phyloP scores from a whole-genome alignment of 2,113 vertebrate genomes.

The Cavia aperea region DNA sequence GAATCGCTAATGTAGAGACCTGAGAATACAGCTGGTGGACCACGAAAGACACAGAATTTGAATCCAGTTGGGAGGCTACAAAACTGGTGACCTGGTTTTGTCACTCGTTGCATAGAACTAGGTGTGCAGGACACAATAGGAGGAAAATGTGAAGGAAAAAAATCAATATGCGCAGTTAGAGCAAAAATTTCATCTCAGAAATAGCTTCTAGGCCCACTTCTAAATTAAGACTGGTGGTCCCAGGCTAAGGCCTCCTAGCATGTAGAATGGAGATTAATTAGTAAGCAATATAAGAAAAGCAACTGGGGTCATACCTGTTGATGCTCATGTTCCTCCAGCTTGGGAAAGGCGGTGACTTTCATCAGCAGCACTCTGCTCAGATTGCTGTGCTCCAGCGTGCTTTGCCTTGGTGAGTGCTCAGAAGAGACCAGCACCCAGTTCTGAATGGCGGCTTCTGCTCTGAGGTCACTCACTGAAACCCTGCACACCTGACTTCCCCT shows the following conservation, averaged over 20 bases:
- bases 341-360: background rate
- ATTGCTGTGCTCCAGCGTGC: rapidly evolving
- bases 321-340: background rate
- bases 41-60: background rate
- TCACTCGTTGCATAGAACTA: background rate
- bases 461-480: background rate
- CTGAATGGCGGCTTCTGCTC: background rate
- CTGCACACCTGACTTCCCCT: background rate
- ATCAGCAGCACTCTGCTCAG: background rate
- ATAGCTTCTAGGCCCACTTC: background rate
- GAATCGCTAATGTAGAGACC: background rate
- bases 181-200: background rate
- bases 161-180: rapidly evolving
- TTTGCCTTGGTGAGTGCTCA: background rate
- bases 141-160: background rate
- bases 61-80: background rate
- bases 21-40: background rate
- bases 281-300: background rate
- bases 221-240: background rate
- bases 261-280: background rate
- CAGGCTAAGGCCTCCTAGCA: background rate
- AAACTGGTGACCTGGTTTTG: background rate
- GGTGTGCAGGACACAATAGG: background rate
- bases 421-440: background rate
- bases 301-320: background rate